Percentiles rank a stretch among this genome's conserved stretches.
phyloP scores from a whole-genome alignment of 2,797 vertebrate genomes.

The Urophycis tenuis region DNA sequence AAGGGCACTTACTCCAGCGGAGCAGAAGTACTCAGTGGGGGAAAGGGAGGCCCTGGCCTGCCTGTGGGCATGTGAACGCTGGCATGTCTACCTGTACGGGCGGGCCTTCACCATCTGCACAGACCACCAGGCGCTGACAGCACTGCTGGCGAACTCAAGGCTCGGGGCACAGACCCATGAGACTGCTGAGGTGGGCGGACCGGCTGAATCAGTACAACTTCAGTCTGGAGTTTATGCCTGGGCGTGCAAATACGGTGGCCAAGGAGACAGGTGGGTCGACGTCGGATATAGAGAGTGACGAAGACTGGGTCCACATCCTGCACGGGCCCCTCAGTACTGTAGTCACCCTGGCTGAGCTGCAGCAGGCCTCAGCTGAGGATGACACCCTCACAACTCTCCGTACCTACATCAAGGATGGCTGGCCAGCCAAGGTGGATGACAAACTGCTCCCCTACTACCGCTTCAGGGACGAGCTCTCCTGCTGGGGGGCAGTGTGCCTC shows the following conservation, averaged over 20 bases:
- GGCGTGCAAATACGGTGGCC: background rate
- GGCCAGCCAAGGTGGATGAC: background rate
- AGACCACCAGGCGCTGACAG: slow-evolving; percentile 11
- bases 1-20: background rate
- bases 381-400: background rate
- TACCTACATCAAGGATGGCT: background rate
- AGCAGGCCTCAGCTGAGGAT: slow-evolving; percentile 3
- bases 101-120: slow-evolving; percentile 7
- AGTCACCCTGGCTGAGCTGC: slow-evolving; percentile 3
- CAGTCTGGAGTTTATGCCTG: slow-evolving; percentile 4
- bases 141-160: too few relatives aligned
- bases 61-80: slow-evolving; percentile 11
- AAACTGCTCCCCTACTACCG: background rate
- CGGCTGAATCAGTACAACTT: slow-evolving; percentile 3
- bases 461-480: background rate
- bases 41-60: slow-evolving; percentile 5
- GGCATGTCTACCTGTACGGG: slow-evolving; percentile 12
- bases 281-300: background rate
- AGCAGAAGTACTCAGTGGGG: slow-evolving; percentile 1
- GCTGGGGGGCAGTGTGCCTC: background rate
- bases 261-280: too few relatives aligned
- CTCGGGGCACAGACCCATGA: slow-evolving; percentile 3
- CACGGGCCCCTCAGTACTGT: background rate
- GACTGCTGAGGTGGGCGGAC: slow-evolving; percentile 7
- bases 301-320: background rate